These are phyloP conservation scores for Tethea ocularis DNA, from an alignment of 2,888 invertebrate genomes.

Conservation along the genomic window DNA sequence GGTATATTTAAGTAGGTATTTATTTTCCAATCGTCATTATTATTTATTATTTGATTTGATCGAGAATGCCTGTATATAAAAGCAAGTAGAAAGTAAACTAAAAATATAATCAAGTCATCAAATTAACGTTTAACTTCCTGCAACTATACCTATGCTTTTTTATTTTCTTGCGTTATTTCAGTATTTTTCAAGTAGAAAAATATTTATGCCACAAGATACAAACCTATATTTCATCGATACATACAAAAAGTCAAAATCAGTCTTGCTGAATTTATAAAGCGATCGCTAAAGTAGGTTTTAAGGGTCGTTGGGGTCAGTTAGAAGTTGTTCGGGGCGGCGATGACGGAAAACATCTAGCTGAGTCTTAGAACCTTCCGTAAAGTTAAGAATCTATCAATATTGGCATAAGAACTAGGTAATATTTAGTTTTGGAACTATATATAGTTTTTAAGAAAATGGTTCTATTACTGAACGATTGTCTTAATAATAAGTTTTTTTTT, in stretches of 20 bases:
- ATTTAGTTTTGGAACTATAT: too few relatives aligned
- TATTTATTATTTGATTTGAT: too few relatives aligned
- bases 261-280: background rate
- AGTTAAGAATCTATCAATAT: constrained; percentile 6
- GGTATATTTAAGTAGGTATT: background rate
- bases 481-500: too few relatives aligned
- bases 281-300: background rate
- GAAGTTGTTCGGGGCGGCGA: constrained; percentile 4
- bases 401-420: background rate
- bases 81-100: too few relatives aligned
- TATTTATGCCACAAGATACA: background rate
- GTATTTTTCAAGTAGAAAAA: background rate
- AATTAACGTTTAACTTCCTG: too few relatives aligned
- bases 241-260: background rate
- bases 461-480: too few relatives aligned
- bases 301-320: constrained; percentile 4
- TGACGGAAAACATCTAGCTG: constrained; percentile 2
- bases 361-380: background rate
- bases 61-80: too few relatives aligned
- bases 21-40: too few relatives aligned
- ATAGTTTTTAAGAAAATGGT: too few relatives aligned
- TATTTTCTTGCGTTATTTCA: too few relatives aligned
- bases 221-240: background rate
- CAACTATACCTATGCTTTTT: too few relatives aligned
- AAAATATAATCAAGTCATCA: too few relatives aligned